Evolutionary conservation across 1,140 invertebrate species (phyloP).

Genomic region (Cydia fagiglandana): DNA sequence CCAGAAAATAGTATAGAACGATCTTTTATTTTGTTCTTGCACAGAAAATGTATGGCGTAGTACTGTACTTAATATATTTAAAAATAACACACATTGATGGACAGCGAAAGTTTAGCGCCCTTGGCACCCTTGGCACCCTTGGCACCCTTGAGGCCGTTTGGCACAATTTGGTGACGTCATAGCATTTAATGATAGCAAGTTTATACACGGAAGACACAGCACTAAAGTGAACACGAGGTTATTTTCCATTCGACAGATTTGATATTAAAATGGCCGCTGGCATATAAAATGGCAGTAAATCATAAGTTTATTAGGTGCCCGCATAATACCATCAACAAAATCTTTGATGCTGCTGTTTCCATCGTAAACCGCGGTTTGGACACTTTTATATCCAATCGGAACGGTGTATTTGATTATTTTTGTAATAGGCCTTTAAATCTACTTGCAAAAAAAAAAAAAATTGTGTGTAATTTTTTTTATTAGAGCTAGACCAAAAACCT

Average conservation of each 20-base stretch:
- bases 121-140: no score
- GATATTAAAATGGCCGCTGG: background rate
- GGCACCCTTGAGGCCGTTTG: no score
- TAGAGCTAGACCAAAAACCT: no score
- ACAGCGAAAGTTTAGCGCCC: no score
- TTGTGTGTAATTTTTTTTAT: background rate
- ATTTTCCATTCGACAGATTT: conserved; percentile 20
- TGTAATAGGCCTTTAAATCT: background rate
- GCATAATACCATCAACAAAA: conserved; percentile 14
- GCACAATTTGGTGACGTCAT: no score
- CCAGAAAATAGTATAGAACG: no score
- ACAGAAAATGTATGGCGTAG: no score
- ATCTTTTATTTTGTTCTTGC: no score
- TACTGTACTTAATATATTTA: no score
- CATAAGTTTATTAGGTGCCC: conserved; percentile 28
- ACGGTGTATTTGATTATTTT: conserved; percentile 11
- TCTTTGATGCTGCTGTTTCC: conserved; percentile 11
- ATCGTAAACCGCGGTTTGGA: conserved; percentile 7
- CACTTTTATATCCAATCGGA: conserved; percentile 22
- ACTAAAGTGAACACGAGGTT: background rate
- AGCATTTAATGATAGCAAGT: no score
- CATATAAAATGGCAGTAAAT: conserved; percentile 28
- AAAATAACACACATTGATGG: no score
- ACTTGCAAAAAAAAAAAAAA: background rate
- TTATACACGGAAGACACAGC: background rate